Conservation (phyloP, 2,113 vertebrate species). For the Petromus typicus region DNA sequence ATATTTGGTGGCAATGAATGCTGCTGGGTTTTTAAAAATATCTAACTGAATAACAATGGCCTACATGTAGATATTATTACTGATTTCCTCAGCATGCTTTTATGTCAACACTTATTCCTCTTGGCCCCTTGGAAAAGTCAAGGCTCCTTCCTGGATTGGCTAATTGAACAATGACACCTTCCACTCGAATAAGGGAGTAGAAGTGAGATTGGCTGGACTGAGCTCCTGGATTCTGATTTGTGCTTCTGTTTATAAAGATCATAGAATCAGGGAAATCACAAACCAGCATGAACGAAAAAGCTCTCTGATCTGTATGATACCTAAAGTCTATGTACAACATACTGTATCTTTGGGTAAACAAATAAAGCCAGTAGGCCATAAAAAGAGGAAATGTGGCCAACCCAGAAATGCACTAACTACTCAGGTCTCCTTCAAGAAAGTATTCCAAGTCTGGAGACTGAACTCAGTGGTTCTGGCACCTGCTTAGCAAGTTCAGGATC, state of each 20-base stretch:
- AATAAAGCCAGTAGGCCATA: not conserved
- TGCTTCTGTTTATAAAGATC: not conserved
- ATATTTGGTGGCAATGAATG: not conserved
- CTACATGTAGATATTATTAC: not conserved
- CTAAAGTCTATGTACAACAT: not conserved
- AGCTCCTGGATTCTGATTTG: not conserved
- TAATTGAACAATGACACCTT: not conserved
- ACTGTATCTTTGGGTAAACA: not conserved
- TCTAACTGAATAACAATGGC: not conserved
- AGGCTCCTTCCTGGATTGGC: not conserved
- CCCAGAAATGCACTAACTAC: not conserved
- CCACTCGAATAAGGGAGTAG: not conserved
- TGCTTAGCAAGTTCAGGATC: too few relatives aligned
- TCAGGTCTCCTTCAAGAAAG: not conserved
- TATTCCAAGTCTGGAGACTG: too few relatives aligned
- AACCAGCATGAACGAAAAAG: rapidly evolving
- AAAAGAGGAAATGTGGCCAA: not conserved
- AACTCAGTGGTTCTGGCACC: too few relatives aligned
- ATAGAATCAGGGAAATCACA: not conserved
- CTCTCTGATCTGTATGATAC: rapidly evolving
- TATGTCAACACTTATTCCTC: not conserved
- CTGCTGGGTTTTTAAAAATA: not conserved
- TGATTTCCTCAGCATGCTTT: not conserved
- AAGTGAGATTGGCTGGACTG: not conserved
- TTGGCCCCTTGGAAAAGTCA: not conserved